These are phyloP conservation scores for Gephyroberyx darwinii DNA, from an alignment of 2,797 vertebrate genomes.

Conservation along the genomic window DNA sequence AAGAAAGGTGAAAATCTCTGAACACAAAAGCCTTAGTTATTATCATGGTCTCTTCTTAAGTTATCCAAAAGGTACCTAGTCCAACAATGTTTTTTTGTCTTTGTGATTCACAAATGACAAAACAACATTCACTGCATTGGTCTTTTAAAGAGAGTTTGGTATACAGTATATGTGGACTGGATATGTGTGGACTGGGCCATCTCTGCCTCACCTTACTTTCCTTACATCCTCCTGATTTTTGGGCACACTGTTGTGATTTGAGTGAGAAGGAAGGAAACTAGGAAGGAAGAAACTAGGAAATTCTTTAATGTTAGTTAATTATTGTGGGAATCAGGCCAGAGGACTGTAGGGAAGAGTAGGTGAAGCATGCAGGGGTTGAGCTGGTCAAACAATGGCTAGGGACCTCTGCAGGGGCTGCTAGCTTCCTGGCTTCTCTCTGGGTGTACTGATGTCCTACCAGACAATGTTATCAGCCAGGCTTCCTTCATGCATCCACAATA, in stretches of 20 bases:
- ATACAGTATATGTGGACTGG: not conserved
- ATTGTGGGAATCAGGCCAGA: not conserved
- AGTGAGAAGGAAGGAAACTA: constrained; percentile 2
- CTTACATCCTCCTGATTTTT: not conserved
- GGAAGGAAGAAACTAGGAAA: not conserved
- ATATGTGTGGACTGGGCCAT: not conserved
- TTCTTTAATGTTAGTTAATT: not conserved
- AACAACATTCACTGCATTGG: not conserved
- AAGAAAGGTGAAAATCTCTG: no score
- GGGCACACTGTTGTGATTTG: not conserved
- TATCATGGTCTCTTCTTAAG: no score
- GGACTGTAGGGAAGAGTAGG: not conserved
- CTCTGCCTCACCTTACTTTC: not conserved
- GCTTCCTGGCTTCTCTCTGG: not conserved
- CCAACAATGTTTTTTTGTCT: not conserved
- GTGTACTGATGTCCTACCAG: constrained; percentile 27
- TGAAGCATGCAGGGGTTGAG: not conserved
- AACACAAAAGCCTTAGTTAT: no score
- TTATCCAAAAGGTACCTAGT: no score
- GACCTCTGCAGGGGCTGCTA: not conserved
- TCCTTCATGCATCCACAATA: constrained; percentile 13
- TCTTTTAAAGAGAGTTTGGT: not conserved
- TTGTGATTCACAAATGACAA: not conserved
- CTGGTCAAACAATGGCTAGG: not conserved
- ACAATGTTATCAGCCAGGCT: constrained; percentile 50